Evolutionary conservation across 2,888 invertebrate genomes (phyloP).

Genomic region (Patella depressa): DNA sequence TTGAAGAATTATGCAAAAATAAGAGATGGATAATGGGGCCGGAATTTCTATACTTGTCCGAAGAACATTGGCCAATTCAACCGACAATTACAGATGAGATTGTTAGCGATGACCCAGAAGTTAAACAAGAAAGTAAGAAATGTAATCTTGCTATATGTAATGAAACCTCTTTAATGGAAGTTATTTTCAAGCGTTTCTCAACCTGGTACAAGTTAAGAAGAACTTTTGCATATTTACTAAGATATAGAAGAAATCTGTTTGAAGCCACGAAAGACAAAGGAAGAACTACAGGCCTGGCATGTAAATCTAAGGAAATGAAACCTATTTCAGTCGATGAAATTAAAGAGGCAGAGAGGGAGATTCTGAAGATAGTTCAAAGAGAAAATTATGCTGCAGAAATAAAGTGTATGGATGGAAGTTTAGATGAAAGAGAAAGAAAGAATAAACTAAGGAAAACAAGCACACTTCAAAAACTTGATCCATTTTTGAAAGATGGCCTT

Average conservation of each 20-base stretch:
- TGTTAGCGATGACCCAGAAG: neutral
- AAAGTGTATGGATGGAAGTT: neutral
- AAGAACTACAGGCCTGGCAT: neutral
- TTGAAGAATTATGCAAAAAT: neutral
- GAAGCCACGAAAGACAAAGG: neutral
- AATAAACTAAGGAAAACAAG: neutral
- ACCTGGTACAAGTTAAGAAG: slow-evolving; percentile 7
- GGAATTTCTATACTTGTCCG: neutral
- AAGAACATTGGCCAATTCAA: neutral
- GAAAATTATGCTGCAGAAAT: neutral
- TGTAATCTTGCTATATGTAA: neutral
- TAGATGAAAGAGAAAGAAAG: neutral
- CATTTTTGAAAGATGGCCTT: neutral
- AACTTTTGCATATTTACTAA: neutral
- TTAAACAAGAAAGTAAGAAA: slow-evolving; percentile 6
- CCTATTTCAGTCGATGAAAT: neutral
- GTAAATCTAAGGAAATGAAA: neutral
- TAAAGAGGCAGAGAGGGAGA: slow-evolving; percentile 4
- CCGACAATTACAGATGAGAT: neutral
- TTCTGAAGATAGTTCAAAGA: neutral
- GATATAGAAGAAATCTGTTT: neutral
- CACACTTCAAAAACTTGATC: slow-evolving; percentile 3
- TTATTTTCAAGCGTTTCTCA: neutral
- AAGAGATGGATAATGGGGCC: slow-evolving; percentile 8
- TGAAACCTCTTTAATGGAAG: neutral